A percentile compares a stretch with the other conserved stretches of the same genome.
Conservation (phyloP, 2,888 invertebrate genomes). For the Dryocosmus kuriphilus region DNA sequence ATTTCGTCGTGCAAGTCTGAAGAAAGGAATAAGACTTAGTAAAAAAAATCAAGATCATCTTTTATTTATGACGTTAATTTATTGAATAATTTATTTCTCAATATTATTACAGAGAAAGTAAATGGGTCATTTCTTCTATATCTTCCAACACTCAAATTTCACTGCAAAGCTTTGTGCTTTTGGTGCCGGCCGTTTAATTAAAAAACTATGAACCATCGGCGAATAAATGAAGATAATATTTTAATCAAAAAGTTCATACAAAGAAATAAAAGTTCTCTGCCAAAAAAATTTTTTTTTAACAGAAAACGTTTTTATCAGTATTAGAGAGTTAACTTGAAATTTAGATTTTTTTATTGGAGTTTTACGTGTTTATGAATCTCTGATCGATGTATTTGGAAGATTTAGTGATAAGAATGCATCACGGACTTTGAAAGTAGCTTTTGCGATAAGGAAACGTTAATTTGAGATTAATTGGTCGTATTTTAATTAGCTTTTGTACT, state of each 20-base stretch:
- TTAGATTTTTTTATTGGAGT: too few relatives aligned
- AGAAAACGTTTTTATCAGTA: too few relatives aligned
- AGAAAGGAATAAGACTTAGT: background rate
- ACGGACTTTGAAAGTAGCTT: background rate
- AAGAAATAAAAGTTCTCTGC: too few relatives aligned
- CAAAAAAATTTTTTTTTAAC: too few relatives aligned
- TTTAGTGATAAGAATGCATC: background rate
- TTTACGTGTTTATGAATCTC: background rate
- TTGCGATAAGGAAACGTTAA: background rate
- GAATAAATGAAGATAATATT: too few relatives aligned
- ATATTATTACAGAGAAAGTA: background rate
- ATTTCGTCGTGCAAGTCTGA: background rate
- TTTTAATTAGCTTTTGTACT: conserved; percentile 19
- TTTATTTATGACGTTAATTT: background rate
- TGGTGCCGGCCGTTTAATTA: too few relatives aligned
- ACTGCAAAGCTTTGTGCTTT: background rate
- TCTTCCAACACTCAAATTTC: background rate
- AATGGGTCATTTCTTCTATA: background rate
- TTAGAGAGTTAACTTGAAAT: too few relatives aligned
- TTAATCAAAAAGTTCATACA: too few relatives aligned
- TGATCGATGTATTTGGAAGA: background rate
- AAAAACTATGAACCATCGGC: too few relatives aligned
- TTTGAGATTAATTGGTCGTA: background rate
- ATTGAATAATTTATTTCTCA: background rate
- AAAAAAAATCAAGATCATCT: background rate